phyloP scores from a whole-genome alignment of 2,888 invertebrate species.

The Nymphalis c-album region DNA sequence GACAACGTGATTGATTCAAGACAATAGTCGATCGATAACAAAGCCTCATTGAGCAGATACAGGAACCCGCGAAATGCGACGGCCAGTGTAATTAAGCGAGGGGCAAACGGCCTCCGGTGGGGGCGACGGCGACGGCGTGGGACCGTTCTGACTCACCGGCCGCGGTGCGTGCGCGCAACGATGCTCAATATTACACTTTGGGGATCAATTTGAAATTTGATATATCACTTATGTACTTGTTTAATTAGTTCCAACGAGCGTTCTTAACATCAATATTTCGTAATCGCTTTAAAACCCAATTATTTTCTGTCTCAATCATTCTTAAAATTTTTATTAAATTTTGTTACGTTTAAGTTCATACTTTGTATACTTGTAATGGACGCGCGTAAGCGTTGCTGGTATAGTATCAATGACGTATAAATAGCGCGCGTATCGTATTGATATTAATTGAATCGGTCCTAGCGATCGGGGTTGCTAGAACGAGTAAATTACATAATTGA shows the following conservation, averaged over 20 bases:
- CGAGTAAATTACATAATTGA: no score
- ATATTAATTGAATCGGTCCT: no score
- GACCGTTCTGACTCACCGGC: slow-evolving; percentile 41
- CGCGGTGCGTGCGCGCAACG: slow-evolving; percentile 27
- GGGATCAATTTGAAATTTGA: slow-evolving; percentile 4
- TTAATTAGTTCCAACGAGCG: background rate
- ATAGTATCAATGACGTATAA: no score
- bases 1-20: slow-evolving; percentile 8
- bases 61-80: slow-evolving; percentile 34
- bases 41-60: slow-evolving; percentile 25
- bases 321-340: no score
- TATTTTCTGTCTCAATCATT: no score
- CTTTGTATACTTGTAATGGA: no score
- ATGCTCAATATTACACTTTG: background rate
- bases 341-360: no score
- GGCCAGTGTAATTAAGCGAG: slow-evolving; percentile 36
- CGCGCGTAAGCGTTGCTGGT: no score
- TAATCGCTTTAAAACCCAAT: no score
- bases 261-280: no score
- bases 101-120: slow-evolving; percentile 40
- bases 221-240: background rate
- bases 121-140: slow-evolving; percentile 39
- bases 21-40: slow-evolving; percentile 24
- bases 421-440: no score
- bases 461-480: no score